Base-by-base conservation (phyloP, 2,888 invertebrate genomes). In the Mythimna ferrago region DNA sequence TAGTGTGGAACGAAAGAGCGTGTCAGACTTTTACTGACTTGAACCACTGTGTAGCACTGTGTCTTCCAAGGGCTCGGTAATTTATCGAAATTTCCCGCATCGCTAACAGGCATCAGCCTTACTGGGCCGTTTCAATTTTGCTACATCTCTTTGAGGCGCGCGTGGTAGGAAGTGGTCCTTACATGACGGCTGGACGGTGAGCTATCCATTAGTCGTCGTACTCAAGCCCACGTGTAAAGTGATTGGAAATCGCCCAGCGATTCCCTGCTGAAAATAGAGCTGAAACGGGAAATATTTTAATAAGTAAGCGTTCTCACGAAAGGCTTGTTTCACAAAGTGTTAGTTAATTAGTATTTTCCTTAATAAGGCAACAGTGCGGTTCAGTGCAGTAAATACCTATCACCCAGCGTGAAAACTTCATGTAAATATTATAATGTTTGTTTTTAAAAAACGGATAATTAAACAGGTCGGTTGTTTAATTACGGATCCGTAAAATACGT, bases 311-410 rank as follows among this genome's bases (percentile, higher is more conserved):
- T 69, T 53, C 7, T 38, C 53, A 66, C 44, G 2, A 48, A 58
- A 48, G 16, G 4, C 16, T 35, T 73, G 16, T 56, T 61, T 61
- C n/a, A 16, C 63, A 32, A 74, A 10, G n/a, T 21, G n/a, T 38
- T 32, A 6, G 48, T 10, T 73, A 64, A 61, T 66, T 66, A 60
- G 53, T 21, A 10, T 57, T 56, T 73, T 32, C 48, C 21, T 9
- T 61, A 66, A 66, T 41, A 16, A 41, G 14, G 54, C 19, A 56
- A n/a, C n/a, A 7, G 35, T 54, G 10, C n/a, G 14, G 19, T 57
- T 21, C 11, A n/a, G n/a, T 14, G 35, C n/a, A n/a, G 21, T 53
- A 16, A 19, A 35, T 56, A 54, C 21, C 48, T 56, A 16, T 51
- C 41, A 62, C 54, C 6, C 6, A 16, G 54, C 6, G 61, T 38